Evolutionary conservation across 2,888 invertebrate species (phyloP).

Genomic region (Xestobium rufovillosum): DNA sequence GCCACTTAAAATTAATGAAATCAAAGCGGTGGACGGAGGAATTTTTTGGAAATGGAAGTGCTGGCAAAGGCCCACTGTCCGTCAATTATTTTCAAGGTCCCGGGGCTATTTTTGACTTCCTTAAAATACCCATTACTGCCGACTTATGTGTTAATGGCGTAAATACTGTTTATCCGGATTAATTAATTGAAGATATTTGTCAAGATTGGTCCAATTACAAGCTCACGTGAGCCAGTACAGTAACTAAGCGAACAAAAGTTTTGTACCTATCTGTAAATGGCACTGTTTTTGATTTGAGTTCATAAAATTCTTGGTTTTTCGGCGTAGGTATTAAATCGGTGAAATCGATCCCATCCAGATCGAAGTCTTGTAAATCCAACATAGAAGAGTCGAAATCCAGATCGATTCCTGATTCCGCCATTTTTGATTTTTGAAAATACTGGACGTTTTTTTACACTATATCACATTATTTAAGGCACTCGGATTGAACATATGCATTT

Average conservation of each 20-base stretch:
- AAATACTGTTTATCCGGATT: background rate
- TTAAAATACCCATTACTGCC: slow-evolving; percentile 10
- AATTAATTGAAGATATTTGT: background rate
- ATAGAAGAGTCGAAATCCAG: slow-evolving; percentile 56
- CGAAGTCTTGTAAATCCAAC: slow-evolving; percentile 44
- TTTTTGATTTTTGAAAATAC: too few relatives aligned
- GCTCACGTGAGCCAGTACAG: slow-evolving; percentile 23
- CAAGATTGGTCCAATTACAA: slow-evolving; percentile 4
- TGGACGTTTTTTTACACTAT: slow-evolving; percentile 3
- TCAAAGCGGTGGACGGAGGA: too few relatives aligned
- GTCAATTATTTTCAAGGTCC: slow-evolving; percentile 25
- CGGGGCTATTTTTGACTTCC: slow-evolving; percentile 24
- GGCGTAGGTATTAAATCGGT: slow-evolving; percentile 46
- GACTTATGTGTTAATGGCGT: slow-evolving; percentile 3
- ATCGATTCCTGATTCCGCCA: slow-evolving; percentile 58
- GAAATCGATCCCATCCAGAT: slow-evolving; percentile 45
- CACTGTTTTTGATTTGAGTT: slow-evolving; percentile 54
- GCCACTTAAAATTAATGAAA: too few relatives aligned
- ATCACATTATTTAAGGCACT: too few relatives aligned
- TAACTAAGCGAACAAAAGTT: slow-evolving; percentile 9
- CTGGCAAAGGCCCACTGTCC: slow-evolving; percentile 15
- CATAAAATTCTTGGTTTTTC: slow-evolving; percentile 55
- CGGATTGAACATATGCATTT: too few relatives aligned
- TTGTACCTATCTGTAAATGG: slow-evolving; percentile 52
- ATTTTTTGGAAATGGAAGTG: too few relatives aligned